Evolutionary conservation across 2,797 vertebrate species (phyloP).

Genomic region (Syngnathus rostellatus): DNA sequence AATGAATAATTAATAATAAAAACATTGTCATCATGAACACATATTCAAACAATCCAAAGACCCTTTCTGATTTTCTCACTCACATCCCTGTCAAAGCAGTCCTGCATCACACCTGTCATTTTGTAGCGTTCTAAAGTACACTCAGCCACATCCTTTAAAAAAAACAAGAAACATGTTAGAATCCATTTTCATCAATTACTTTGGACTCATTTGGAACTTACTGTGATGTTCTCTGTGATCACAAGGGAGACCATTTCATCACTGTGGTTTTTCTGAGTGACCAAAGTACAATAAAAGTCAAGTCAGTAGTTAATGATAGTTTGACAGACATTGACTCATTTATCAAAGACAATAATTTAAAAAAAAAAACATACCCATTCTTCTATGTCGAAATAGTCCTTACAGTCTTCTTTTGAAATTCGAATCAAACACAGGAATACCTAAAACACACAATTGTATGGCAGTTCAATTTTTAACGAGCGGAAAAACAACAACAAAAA

Average conservation of each 20-base stretch:
- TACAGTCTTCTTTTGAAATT: not conserved
- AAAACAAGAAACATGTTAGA: not conserved
- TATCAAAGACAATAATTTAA: not conserved
- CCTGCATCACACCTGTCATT: not conserved
- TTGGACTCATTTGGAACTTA: not conserved
- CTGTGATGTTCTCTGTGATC: not conserved
- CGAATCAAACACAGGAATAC: not conserved
- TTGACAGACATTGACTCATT: too few relatives aligned
- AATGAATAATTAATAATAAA: not conserved
- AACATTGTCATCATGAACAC: not conserved
- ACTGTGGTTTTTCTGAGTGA: not conserved
- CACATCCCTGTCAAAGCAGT: not conserved
- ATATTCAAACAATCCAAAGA: not conserved
- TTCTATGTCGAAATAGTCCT: not conserved
- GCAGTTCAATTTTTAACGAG: not conserved
- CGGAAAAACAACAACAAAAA: too few relatives aligned
- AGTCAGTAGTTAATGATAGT: not conserved
- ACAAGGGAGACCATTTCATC: not conserved
- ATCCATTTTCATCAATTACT: not conserved
- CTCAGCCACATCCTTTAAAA: not conserved
- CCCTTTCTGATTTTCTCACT: not conserved
- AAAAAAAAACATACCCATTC: not conserved
- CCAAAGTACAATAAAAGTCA: not conserved
- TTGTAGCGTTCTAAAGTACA: constrained; percentile 1
- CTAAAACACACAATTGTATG: not conserved